phyloP scores from a whole-genome alignment of 2,113 vertebrate species.

The Heloderma charlesbogerti region DNA sequence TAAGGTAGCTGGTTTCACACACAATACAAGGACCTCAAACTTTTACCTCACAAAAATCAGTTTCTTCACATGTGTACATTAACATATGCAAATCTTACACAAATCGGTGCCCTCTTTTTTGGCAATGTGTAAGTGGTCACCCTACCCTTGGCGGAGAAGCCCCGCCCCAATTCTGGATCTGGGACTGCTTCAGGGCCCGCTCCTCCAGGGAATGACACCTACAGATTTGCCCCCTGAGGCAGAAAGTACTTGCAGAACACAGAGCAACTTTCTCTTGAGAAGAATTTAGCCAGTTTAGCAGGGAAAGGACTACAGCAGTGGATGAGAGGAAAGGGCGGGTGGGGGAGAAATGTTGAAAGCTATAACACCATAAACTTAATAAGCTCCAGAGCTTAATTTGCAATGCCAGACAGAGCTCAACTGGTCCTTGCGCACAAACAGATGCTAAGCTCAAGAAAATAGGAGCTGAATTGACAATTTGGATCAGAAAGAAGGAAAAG shows the following conservation, averaged over 20 bases:
- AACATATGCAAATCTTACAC: no score
- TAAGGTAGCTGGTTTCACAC: no score
- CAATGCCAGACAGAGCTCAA: not conserved
- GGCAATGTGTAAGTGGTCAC: no score
- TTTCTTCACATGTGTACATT: no score
- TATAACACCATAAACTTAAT: not conserved
- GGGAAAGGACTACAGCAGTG: no score
- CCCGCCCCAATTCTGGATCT: no score
- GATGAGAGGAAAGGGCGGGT: not conserved
- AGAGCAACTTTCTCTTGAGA: not conserved
- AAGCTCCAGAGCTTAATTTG: not conserved
- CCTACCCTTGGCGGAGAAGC: no score
- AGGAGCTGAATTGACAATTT: not conserved
- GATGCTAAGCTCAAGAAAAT: slow-evolving; percentile 17
- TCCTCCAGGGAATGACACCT: not conserved
- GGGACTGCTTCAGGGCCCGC: no score
- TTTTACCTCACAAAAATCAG: no score
- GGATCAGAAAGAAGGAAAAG: not conserved
- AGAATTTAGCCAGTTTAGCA: not conserved
- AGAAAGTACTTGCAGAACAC: not conserved
- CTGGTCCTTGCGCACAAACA: no score
- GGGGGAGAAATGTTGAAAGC: not conserved
- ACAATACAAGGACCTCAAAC: no score
- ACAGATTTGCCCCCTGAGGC: not conserved
- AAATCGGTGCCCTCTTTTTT: no score